Evolutionary conservation across 64 coral and sea anemone genomes (phyloP).

Genomic region (Montipora sp.): DNA sequence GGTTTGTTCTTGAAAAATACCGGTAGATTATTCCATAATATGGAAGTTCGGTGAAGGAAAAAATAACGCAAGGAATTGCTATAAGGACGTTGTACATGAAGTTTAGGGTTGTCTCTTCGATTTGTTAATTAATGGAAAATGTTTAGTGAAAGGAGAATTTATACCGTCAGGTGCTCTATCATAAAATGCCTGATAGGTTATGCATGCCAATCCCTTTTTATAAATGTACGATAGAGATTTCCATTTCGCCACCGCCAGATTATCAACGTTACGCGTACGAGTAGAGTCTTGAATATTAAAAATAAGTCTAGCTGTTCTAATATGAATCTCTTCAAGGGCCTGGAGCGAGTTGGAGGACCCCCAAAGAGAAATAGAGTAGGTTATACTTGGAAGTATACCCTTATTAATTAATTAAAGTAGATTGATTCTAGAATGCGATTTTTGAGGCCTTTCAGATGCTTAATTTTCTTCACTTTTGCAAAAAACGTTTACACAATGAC

Average conservation of each 20-base stretch:
- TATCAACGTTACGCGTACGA: no score
- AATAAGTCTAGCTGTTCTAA: background rate
- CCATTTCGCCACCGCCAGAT: background rate
- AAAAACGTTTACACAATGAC: background rate
- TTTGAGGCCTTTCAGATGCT: background rate
- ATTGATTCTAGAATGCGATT: slow-evolving; percentile 9
- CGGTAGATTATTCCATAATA: slow-evolving; percentile 4
- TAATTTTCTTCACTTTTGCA: background rate
- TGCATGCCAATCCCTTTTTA: background rate
- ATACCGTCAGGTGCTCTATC: background rate
- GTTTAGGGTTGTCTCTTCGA: background rate
- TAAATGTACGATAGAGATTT: background rate
- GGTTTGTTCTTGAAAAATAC: background rate
- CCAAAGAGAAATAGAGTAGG: slow-evolving; percentile 10
- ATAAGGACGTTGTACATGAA: background rate
- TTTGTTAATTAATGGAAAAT: background rate
- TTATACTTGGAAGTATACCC: background rate
- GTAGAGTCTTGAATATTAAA: background rate
- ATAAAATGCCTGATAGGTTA: slow-evolving; percentile 7
- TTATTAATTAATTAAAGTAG: slow-evolving; percentile 1
- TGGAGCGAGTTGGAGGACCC: background rate
- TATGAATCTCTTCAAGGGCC: background rate
- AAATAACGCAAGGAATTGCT: background rate
- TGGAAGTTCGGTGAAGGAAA: background rate
- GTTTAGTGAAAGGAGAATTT: background rate